phyloP scores from a whole-genome alignment of 2,888 invertebrate genomes.

The Itoplectis maculator region DNA sequence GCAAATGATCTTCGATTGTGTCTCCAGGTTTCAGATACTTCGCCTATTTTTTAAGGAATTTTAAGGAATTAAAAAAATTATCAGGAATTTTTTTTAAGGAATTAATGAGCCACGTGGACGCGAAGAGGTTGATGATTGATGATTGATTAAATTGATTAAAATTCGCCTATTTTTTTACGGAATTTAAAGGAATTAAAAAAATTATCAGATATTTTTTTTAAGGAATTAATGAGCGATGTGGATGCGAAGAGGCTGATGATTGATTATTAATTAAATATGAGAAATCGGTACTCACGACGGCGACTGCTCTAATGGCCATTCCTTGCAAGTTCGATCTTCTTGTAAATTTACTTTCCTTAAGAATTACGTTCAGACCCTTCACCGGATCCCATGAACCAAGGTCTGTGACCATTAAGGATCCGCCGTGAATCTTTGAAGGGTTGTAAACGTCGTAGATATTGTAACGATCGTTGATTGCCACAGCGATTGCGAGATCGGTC shows the following conservation, averaged over 20 bases:
- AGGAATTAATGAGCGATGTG: too few species aligned
- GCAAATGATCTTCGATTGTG: slow-evolving; percentile 73
- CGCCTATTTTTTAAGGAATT: too few species aligned
- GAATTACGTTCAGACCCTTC: slow-evolving; percentile 69
- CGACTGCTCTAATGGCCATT: slow-evolving; percentile 73
- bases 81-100: too few species aligned
- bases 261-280: slow-evolving; percentile 9
- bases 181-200: too few species aligned
- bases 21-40: slow-evolving; percentile 71
- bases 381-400: slow-evolving; percentile 73
- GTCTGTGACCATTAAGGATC: slow-evolving; percentile 73
- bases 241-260: too few species aligned
- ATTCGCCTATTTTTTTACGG: too few species aligned
- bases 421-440: slow-evolving; percentile 75
- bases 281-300: slow-evolving; percentile 72
- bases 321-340: slow-evolving; percentile 77
- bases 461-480: slow-evolving; percentile 65
- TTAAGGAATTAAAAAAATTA: too few species aligned
- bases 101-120: too few species aligned
- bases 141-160: too few species aligned
- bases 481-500: slow-evolving; percentile 74
- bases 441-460: slow-evolving; percentile 75
- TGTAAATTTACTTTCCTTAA: slow-evolving; percentile 72
- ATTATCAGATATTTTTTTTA: too few species aligned
- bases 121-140: too few species aligned